Conservation (phyloP, 2,113 vertebrate genomes). For the Columbina picui region DNA sequence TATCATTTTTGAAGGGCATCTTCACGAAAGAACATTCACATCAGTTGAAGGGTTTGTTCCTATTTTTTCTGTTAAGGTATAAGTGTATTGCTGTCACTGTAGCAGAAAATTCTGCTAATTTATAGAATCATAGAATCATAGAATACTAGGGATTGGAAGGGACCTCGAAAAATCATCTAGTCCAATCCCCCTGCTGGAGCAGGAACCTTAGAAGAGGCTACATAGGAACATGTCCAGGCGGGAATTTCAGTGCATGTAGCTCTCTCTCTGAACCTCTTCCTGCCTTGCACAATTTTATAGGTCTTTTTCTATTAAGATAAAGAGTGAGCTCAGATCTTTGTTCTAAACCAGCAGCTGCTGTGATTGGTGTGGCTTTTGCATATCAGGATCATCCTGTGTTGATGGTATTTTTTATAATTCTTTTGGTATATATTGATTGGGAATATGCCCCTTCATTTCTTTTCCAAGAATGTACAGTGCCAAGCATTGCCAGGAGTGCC, state of each 20-base stretch:
- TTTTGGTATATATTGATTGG: conserved; percentile 49
- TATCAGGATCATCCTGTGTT: conserved; percentile 16
- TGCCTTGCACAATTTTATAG: neutral
- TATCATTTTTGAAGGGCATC: neutral
- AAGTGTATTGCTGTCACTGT: neutral
- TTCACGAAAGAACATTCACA: neutral
- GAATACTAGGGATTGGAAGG: too few relatives aligned
- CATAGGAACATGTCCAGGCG: too few relatives aligned
- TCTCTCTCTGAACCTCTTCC: neutral
- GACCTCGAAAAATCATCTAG: too few relatives aligned
- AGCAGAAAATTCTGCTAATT: neutral
- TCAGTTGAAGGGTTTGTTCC: neutral
- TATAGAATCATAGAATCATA: too few relatives aligned
- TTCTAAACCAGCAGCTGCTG: neutral
- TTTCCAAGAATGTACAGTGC: conserved; percentile 39
- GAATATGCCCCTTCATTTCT: conserved; percentile 44
- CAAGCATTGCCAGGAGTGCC: conserved; percentile 32
- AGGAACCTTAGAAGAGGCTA: too few relatives aligned
- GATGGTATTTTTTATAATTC: neutral
- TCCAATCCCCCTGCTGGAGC: too few relatives aligned
- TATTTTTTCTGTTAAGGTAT: neutral
- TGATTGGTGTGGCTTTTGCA: neutral
- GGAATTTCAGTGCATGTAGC: neutral
- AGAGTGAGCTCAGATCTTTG: neutral
- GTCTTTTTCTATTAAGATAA: neutral